Evolutionary conservation across 1,140 invertebrate species (phyloP).

Genomic region (Lucilia cuprina): DNA sequence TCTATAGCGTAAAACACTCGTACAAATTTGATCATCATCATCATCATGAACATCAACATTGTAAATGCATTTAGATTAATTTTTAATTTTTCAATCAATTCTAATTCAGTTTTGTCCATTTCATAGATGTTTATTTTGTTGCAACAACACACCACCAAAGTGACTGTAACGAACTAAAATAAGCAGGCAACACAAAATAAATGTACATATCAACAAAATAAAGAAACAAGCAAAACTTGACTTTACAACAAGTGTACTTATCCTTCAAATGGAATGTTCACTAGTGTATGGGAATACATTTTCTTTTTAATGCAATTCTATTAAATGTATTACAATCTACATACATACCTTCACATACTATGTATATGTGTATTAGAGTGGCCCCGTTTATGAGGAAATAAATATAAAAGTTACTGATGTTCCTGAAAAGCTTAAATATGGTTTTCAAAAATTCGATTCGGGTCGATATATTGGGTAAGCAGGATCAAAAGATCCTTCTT

Average conservation of each 20-base stretch:
- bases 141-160: neutral
- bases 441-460: too few species aligned
- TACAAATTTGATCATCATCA: neutral
- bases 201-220: neutral
- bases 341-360: too few species aligned
- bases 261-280: neutral
- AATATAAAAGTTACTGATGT: too few species aligned
- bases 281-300: neutral
- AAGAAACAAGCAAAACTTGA: neutral
- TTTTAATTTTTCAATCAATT: conserved; percentile 37
- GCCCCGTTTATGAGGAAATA: too few species aligned
- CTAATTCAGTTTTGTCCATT: conserved; percentile 33
- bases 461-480: too few species aligned
- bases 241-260: conserved; percentile 13
- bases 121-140: neutral
- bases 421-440: too few species aligned
- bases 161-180: neutral
- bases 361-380: too few species aligned
- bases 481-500: too few species aligned
- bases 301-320: neutral
- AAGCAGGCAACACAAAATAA: neutral
- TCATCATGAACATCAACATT: conserved; percentile 15
- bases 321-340: conserved; percentile 13
- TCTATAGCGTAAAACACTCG: neutral
- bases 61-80: conserved; percentile 33